Evolutionary conservation across 2,113 vertebrate genomes (phyloP).

Genomic region (Callionymus lyra): DNA sequence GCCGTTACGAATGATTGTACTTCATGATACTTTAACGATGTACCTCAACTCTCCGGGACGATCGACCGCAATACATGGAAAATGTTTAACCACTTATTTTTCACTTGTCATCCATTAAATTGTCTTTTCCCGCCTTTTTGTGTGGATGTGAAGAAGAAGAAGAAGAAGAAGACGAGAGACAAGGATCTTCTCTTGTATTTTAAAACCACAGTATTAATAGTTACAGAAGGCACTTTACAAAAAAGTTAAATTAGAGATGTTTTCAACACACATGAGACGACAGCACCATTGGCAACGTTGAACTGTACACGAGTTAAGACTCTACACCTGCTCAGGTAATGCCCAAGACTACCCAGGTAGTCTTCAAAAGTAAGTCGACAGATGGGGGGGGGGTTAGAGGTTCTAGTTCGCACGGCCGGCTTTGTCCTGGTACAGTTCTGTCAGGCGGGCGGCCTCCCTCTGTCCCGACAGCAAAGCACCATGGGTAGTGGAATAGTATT

Average conservation of each 20-base stretch:
- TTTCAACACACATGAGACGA: slow-evolving; percentile 20
- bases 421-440: slow-evolving; percentile 91
- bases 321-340: slow-evolving; percentile 68
- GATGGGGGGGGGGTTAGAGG: slow-evolving; percentile 64
- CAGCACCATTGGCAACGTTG: slow-evolving; percentile 66
- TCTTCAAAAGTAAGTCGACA: slow-evolving; percentile 27
- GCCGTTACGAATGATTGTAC: slow-evolving; percentile 62
- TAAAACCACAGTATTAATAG: slow-evolving; percentile 63
- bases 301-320: slow-evolving; percentile 69
- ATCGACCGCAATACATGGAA: slow-evolving; percentile 49
- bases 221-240: slow-evolving; percentile 97
- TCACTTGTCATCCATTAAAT: slow-evolving; percentile 60
- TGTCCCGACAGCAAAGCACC: slow-evolving; percentile 98
- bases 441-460: slow-evolving; percentile 85
- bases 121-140: slow-evolving; percentile 10
- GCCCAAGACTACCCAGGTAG: slow-evolving; percentile 47
- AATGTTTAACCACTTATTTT: slow-evolving; percentile 44
- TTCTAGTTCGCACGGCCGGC: slow-evolving; percentile 56
- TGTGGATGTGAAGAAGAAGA: neutral
- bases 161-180: neutral
- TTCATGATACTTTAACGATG: slow-evolving; percentile 60
- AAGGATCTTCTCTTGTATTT: slow-evolving; percentile 13
- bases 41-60: slow-evolving; percentile 63
- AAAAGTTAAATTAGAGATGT: slow-evolving; percentile 65
- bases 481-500: slow-evolving; percentile 98